Conservation (phyloP, 92 coral and sea anemone genomes). For the Phenganax marumi region DNA sequence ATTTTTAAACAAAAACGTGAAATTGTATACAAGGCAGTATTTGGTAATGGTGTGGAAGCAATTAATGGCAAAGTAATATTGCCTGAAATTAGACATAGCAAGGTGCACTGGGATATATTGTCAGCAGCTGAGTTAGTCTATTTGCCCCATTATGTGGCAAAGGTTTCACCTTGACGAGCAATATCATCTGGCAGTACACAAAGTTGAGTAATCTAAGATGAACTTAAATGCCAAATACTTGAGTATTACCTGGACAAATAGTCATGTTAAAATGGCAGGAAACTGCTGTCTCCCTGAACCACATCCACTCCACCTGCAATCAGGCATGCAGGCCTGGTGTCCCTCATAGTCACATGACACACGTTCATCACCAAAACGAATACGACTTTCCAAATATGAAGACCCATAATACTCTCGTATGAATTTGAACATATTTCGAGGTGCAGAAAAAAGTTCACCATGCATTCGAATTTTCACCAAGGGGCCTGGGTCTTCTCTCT, state of each 20-base stretch:
- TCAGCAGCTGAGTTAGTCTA: too few species aligned
- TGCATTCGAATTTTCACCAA: slow-evolving; percentile 28
- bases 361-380: slow-evolving; percentile 44
- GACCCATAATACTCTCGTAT: slow-evolving; percentile 36
- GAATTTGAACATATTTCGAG: slow-evolving; percentile 33
- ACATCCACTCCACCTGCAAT: slow-evolving; percentile 46
- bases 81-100: too few species aligned
- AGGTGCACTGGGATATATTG: too few species aligned
- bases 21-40: too few species aligned
- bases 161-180: too few species aligned
- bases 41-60: too few species aligned
- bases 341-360: slow-evolving; percentile 45
- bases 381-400: slow-evolving; percentile 37
- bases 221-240: background rate
- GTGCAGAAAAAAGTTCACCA: slow-evolving; percentile 23
- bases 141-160: too few species aligned
- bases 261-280: slow-evolving; percentile 7
- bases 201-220: too few species aligned
- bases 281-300: slow-evolving; percentile 30
- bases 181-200: too few species aligned
- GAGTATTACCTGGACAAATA: background rate
- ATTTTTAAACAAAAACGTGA: too few species aligned
- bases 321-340: slow-evolving; percentile 48
- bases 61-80: too few species aligned
- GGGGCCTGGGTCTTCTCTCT: slow-evolving; percentile 16